Evolutionary conservation across 2,113 vertebrate species (phyloP).

Genomic region (Gadus macrocephalus): DNA sequence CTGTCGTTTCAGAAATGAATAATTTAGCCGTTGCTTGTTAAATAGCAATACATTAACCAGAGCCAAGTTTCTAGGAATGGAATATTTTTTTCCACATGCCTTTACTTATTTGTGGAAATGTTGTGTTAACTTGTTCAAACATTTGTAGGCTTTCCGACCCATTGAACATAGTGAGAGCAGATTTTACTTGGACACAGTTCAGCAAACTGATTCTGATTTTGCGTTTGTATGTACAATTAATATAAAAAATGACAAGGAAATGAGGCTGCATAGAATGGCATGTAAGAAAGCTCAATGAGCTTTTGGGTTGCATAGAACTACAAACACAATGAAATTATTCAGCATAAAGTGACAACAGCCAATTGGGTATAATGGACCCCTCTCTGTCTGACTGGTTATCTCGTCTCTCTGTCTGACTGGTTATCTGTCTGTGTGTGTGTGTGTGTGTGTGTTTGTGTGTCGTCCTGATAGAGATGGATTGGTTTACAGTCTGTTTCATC

Average conservation of each 20-base stretch:
- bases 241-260: no score
- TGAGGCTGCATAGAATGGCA: no score
- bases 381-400: not conserved
- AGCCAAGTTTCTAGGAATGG: no score
- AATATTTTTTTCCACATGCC: not conserved
- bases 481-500: conserved; percentile 53
- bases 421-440: not conserved
- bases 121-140: conserved; percentile 37
- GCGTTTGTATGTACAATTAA: no score
- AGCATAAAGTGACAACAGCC: not conserved
- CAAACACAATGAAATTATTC: not conserved
- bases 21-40: not conserved
- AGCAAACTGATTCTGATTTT: conserved; percentile 25
- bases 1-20: not conserved
- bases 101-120: conserved; percentile 5
- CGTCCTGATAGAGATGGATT: conserved; percentile 25
- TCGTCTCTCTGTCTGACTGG: conserved; percentile 7
- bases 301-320: no score
- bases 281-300: no score
- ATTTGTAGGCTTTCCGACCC: conserved; percentile 39
- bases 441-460: conserved; percentile 21
- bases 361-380: conserved; percentile 25
- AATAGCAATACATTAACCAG: not conserved
- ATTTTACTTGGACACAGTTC: conserved; percentile 33
- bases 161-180: conserved; percentile 43